Evolutionary conservation across 2,113 vertebrate genomes (phyloP).

Genomic region (Nettapus auritus): DNA sequence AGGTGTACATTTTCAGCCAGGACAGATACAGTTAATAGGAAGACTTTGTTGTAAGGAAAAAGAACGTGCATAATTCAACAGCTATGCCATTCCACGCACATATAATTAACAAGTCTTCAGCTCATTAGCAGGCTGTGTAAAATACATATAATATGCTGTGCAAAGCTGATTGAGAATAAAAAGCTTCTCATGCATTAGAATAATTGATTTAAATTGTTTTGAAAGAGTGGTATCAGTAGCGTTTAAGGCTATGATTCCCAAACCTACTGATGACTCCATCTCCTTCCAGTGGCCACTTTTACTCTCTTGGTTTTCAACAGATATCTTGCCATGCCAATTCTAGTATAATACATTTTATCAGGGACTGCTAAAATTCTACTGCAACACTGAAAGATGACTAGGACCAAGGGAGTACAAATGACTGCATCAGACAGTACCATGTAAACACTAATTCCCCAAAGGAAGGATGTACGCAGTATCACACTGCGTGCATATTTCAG

Average conservation of each 20-base stretch:
- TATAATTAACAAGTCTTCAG: conserved; percentile 66
- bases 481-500: rapidly evolving
- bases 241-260: background rate
- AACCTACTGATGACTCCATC: background rate
- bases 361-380: background rate
- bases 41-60: conserved; percentile 9
- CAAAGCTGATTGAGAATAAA: conserved; percentile 62
- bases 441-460: background rate
- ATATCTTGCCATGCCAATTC: background rate
- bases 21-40: conserved; percentile 22
- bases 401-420: background rate
- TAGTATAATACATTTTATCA: rapidly evolving
- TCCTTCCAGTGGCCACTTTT: background rate
- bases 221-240: background rate
- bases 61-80: conserved; percentile 66
- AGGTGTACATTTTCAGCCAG: background rate
- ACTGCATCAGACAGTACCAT: background rate
- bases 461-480: background rate
- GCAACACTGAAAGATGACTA: background rate
- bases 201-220: conserved; percentile 50
- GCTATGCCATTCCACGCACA: conserved; percentile 47
- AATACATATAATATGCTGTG: conserved; percentile 59
- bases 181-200: conserved; percentile 52
- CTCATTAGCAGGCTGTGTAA: conserved; percentile 69
- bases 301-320: background rate